phyloP scores from a whole-genome alignment of 2,797 vertebrate species.

The Halcyon badia region DNA sequence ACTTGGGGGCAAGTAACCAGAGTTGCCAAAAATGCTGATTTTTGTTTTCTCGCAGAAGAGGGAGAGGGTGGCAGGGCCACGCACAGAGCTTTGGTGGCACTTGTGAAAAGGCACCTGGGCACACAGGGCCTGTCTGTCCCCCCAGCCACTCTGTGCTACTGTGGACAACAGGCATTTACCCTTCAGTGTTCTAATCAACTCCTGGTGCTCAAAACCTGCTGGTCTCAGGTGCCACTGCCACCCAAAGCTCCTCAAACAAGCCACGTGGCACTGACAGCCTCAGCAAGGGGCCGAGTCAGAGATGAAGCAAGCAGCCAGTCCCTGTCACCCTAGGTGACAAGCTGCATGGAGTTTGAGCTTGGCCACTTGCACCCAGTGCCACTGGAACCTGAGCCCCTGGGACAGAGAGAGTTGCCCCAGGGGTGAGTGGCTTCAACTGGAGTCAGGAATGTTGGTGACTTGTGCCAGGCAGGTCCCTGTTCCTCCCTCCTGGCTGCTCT shows the following conservation, averaged over 20 bases:
- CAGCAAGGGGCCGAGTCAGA: neutral
- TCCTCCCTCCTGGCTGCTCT: neutral
- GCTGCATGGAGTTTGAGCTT: neutral
- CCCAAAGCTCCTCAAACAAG: neutral
- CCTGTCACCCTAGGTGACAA: neutral
- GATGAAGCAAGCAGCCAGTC: neutral
- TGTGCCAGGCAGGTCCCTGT: neutral
- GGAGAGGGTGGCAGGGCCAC: neutral
- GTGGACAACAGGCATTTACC: accelerated
- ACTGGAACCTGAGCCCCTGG: neutral
- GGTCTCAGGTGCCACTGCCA: neutral
- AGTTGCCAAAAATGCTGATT: neutral
- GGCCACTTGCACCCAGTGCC: accelerated
- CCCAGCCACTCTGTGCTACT: accelerated
- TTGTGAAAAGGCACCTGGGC: neutral
- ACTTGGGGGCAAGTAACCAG: neutral
- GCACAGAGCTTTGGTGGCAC: neutral
- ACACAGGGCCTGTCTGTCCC: neutral
- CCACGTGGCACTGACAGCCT: accelerated
- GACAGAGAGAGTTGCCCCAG: neutral
- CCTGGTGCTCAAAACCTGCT: neutral
- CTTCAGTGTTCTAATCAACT: neutral
- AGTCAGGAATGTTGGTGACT: neutral
- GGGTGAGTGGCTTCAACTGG: neutral
- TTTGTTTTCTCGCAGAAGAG: neutral